Conservation (phyloP, 2,113 vertebrate genomes). For the Sprattus sprattus region DNA sequence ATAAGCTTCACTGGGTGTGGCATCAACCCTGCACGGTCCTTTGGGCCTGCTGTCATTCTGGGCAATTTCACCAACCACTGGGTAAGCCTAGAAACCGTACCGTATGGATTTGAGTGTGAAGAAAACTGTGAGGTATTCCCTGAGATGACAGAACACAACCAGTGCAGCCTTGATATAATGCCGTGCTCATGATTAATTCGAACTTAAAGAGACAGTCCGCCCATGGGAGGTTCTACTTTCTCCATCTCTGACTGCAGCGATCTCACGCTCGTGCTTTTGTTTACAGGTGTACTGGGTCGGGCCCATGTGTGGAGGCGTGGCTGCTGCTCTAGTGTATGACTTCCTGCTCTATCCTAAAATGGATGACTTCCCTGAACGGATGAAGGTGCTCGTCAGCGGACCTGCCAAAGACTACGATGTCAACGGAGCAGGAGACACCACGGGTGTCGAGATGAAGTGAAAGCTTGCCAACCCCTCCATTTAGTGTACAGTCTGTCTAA, state of each 20-base stretch:
- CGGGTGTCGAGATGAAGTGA: slow-evolving; percentile 75
- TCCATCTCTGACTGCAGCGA: slow-evolving; percentile 58
- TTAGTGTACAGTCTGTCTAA: slow-evolving; percentile 36
- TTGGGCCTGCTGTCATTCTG: slow-evolving; percentile 84
- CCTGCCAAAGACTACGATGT: slow-evolving; percentile 80
- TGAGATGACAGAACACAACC: neutral
- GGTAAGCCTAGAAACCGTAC: slow-evolving; percentile 69
- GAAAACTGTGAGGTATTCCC: neutral
- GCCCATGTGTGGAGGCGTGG: slow-evolving; percentile 74
- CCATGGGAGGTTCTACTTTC: slow-evolving; percentile 18
- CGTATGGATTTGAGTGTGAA: neutral
- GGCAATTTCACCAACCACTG: slow-evolving; percentile 87
- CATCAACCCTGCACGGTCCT: slow-evolving; percentile 96
- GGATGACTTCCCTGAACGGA: slow-evolving; percentile 81
- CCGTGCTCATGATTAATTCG: neutral
- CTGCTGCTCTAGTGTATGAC: slow-evolving; percentile 83
- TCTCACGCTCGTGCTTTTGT: neutral
- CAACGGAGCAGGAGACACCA: slow-evolving; percentile 62
- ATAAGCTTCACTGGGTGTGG: slow-evolving; percentile 96
- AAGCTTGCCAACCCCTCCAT: neutral
- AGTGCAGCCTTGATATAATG: neutral
- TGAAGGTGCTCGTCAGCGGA: slow-evolving; percentile 90
- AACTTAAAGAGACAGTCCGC: neutral
- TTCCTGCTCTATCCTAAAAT: slow-evolving; percentile 86
- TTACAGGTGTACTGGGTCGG: slow-evolving; percentile 79